Percentiles rank a stretch among this genome's conserved stretches.
phyloP scores from a whole-genome alignment of 2,888 invertebrate genomes.

The Acrobeloides nanus region DNA sequence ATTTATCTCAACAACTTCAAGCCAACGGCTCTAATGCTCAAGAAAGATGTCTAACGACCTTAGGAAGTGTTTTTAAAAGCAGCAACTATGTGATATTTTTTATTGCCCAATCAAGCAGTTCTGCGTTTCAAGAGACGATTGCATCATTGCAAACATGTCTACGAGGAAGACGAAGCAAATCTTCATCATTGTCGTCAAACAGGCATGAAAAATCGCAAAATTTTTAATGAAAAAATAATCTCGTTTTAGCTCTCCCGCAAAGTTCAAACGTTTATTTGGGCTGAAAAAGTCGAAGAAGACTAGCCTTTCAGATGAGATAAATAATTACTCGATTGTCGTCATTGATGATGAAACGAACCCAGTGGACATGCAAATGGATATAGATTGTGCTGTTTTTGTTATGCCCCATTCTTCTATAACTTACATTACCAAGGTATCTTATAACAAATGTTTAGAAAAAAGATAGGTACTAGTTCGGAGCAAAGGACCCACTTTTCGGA shows the following conservation, averaged over 20 bases:
- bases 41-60: conserved; percentile 7
- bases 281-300: conserved; percentile 24
- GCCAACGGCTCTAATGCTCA: conserved; percentile 1
- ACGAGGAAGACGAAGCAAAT: neutral
- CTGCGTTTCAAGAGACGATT: neutral
- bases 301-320: neutral
- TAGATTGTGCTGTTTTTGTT: conserved; percentile 17
- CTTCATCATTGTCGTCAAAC: no score
- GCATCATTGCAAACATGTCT: neutral
- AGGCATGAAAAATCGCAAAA: neutral
- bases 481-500: no score
- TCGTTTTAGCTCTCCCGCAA: conserved; percentile 33
- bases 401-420: conserved; percentile 14
- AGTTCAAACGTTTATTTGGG: conserved; percentile 33
- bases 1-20: conserved; percentile 4
- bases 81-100: conserved; percentile 6
- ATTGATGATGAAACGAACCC: conserved; percentile 4
- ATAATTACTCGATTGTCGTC: conserved; percentile 20
- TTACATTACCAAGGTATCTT: conserved; percentile 22
- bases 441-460: no score
- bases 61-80: conserved; percentile 7
- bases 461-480: no score
- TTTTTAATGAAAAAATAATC: conserved; percentile 3
- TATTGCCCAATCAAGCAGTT: neutral
- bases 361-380: conserved; percentile 7